A percentile compares a stretch with the other conserved stretches of the same genome.
Evolutionary conservation across 2,113 vertebrate genomes (phyloP).

Genomic region (Sminthopsis crassicaudata): DNA sequence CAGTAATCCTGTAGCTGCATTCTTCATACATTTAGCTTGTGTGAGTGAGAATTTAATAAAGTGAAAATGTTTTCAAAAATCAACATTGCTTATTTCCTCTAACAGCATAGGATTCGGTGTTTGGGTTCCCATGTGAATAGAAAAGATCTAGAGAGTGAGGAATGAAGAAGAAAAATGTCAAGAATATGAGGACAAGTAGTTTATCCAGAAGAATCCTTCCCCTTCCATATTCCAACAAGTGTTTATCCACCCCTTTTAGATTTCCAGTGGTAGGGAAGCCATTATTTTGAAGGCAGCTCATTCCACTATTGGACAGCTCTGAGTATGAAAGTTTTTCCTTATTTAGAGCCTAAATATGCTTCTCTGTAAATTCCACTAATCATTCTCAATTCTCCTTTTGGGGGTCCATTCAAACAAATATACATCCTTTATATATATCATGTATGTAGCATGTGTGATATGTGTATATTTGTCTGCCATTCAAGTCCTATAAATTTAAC

Average conservation of each 20-base stretch:
- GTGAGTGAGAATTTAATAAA: slow-evolving; percentile 49
- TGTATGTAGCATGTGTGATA: no score
- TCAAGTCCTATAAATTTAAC: neutral
- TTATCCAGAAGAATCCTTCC: neutral
- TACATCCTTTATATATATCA: neutral
- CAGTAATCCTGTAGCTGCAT: neutral
- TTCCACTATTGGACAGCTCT: neutral
- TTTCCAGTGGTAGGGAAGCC: neutral
- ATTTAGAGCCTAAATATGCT: neutral
- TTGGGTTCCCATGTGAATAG: slow-evolving; percentile 5
- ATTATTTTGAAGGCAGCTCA: neutral
- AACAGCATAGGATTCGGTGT: slow-evolving; percentile 19
- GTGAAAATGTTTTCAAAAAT: slow-evolving; percentile 27
- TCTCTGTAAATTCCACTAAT: neutral
- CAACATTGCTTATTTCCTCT: neutral
- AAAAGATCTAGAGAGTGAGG: neutral
- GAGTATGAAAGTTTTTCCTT: neutral
- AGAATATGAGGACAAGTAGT: neutral
- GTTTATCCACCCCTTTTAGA: neutral
- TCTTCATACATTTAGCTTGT: slow-evolving; percentile 5
- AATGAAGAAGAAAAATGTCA: neutral
- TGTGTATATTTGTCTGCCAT: neutral
- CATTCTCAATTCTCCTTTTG: neutral
- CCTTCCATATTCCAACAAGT: neutral
- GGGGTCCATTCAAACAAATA: neutral